Conservation (phyloP, 64 coral and sea anemone genomes). For the Montipora sp. region DNA sequence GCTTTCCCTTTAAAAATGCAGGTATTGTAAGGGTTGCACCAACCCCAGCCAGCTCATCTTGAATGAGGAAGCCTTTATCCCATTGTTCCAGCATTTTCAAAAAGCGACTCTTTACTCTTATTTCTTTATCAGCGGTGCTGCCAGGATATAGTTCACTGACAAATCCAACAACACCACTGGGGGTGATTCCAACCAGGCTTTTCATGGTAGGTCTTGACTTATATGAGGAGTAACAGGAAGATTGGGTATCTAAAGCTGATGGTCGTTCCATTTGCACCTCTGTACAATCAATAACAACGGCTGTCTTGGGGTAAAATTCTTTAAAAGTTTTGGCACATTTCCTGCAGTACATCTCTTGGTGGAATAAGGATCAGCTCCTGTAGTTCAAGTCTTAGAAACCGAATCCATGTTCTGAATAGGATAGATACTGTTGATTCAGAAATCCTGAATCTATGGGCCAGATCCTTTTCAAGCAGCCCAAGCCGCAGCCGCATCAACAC, state of each 20-base stretch:
- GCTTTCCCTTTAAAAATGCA: slow-evolving; percentile 49
- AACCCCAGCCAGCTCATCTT: slow-evolving; percentile 68
- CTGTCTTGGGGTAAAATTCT: slow-evolving; percentile 60
- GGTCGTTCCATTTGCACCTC: slow-evolving; percentile 55
- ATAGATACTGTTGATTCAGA: slow-evolving; percentile 27
- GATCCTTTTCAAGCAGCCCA: slow-evolving; percentile 58
- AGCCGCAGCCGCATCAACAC: slow-evolving; percentile 49
- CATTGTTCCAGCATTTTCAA: slow-evolving; percentile 13
- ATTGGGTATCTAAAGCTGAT: slow-evolving; percentile 39
- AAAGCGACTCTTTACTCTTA: slow-evolving; percentile 54
- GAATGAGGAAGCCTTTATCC: slow-evolving; percentile 49
- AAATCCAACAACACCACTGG: slow-evolving; percentile 64
- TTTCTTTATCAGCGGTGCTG: slow-evolving; percentile 62
- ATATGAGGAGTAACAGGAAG: slow-evolving; percentile 50
- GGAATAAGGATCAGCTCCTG: slow-evolving; percentile 31
- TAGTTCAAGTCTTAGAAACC: slow-evolving; percentile 58
- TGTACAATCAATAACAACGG: slow-evolving; percentile 64
- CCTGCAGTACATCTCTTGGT: slow-evolving; percentile 15
- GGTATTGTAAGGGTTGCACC: slow-evolving; percentile 64
- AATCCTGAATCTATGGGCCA: slow-evolving; percentile 35
- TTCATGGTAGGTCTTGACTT: slow-evolving; percentile 66
- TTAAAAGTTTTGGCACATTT: slow-evolving; percentile 57
- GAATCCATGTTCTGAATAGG: slow-evolving; percentile 50
- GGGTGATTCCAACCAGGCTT: slow-evolving; percentile 49
- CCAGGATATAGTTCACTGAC: slow-evolving; percentile 52